These are phyloP conservation scores for Lagorchestes hirsutus DNA, from an alignment of 2,797 vertebrate genomes.

Conservation along the genomic window DNA sequence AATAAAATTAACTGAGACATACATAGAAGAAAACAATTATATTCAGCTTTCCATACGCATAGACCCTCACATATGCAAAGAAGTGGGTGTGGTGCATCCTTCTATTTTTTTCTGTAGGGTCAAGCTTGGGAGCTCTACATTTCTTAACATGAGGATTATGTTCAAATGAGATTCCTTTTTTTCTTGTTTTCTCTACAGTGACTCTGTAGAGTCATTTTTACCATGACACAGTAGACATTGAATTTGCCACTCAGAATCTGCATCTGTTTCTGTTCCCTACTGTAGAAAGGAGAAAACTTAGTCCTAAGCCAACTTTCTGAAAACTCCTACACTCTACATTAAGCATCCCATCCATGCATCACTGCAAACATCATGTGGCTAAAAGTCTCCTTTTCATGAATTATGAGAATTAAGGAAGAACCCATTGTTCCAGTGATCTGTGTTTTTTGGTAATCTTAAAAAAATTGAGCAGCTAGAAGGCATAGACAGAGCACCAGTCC, in stretches of 20 bases:
- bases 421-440: background rate
- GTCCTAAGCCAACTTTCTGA: constrained; percentile 52
- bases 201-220: constrained; percentile 20
- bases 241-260: constrained; percentile 50
- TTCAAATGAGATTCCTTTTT: background rate
- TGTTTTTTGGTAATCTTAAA: background rate
- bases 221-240: background rate
- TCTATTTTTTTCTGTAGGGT: background rate
- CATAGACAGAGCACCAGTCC: too few species aligned
- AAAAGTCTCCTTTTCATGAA: background rate
- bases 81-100: background rate
- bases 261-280: constrained; percentile 49
- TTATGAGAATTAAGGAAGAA: constrained; percentile 17
- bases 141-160: background rate
- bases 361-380: constrained; percentile 52
- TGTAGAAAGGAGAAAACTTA: constrained; percentile 31
- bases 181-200: background rate
- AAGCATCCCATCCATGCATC: constrained; percentile 37
- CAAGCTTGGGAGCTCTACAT: background rate
- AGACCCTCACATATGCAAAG: background rate
- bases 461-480: too few species aligned
- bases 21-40: background rate
- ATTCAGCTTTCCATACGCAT: background rate
- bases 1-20: background rate
- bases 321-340: constrained; percentile 58